Evolutionary conservation across 2,888 invertebrate species (phyloP).

Genomic region (Seira ritae): DNA sequence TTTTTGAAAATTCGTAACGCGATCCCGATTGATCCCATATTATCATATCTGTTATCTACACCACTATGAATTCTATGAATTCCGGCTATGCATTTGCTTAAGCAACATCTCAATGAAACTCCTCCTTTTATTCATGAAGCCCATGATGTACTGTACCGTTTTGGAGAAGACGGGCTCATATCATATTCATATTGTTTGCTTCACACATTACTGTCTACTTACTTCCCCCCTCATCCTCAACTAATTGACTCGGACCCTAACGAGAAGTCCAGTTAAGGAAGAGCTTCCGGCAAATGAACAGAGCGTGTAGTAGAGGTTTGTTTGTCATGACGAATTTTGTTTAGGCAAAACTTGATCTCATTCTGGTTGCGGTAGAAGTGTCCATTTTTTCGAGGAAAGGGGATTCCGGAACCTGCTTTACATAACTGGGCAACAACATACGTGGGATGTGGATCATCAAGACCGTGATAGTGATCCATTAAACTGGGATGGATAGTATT

Average conservation of each 20-base stretch:
- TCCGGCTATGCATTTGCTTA: too few species aligned
- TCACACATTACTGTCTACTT: not conserved
- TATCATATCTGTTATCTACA: not conserved
- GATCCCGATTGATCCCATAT: not conserved
- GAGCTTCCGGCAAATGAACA: not conserved
- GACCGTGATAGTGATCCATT: conserved; percentile 2
- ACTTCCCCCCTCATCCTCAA: not conserved
- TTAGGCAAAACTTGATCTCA: not conserved
- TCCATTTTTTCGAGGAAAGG: conserved; percentile 22
- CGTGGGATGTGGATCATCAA: not conserved
- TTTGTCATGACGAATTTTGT: not conserved
- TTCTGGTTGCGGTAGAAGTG: conserved; percentile 12
- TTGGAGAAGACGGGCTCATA: too few species aligned
- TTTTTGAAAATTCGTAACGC: not conserved
- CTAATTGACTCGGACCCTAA: not conserved
- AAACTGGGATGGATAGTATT: not conserved
- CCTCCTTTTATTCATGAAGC: too few species aligned
- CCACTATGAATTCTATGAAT: not conserved
- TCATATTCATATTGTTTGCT: too few species aligned
- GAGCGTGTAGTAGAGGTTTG: not conserved
- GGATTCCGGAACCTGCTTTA: not conserved
- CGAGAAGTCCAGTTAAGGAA: not conserved
- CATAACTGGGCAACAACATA: not conserved
- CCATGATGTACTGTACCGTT: too few species aligned
- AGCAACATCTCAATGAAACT: too few species aligned